phyloP scores from a whole-genome alignment of 2,797 vertebrate genomes.

The Vultur gryphus region DNA sequence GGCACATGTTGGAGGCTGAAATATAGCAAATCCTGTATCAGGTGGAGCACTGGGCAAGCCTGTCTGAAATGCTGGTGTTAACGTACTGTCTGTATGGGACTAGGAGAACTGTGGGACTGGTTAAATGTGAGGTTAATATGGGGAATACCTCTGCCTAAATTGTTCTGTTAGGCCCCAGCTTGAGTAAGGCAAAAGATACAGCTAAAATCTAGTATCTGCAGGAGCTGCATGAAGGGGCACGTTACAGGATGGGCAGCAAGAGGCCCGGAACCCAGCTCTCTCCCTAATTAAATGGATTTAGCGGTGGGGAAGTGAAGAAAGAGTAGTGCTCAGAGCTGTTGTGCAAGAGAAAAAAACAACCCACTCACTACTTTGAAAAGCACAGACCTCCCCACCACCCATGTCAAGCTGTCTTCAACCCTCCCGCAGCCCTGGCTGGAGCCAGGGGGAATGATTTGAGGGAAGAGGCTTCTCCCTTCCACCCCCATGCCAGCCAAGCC shows the following conservation, averaged over 20 bases:
- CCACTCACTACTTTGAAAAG: background rate
- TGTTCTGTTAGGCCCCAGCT: background rate
- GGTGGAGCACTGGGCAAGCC: background rate
- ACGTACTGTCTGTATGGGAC: background rate
- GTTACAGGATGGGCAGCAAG: background rate
- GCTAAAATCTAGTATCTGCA: background rate
- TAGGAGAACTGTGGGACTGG: background rate
- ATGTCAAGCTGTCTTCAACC: background rate
- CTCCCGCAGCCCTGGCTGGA: background rate
- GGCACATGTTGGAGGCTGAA: background rate
- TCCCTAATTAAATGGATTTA: background rate
- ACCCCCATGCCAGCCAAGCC: background rate
- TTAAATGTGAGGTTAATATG: background rate
- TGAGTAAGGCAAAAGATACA: background rate
- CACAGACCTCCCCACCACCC: fast-evolving
- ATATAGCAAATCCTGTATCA: background rate
- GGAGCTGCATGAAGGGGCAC: background rate
- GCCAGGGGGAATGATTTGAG: background rate
- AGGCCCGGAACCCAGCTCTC: background rate
- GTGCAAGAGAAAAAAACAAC: background rate
- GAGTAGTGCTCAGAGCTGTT: background rate
- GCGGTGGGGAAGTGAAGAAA: background rate
- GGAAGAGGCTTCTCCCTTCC: background rate
- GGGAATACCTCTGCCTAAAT: background rate
- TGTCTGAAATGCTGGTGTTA: background rate